A percentile compares a stretch with the other conserved stretches of the same genome.
Conservation (phyloP, 1,140 invertebrate species). For the Anoplolepis gracilipes region DNA sequence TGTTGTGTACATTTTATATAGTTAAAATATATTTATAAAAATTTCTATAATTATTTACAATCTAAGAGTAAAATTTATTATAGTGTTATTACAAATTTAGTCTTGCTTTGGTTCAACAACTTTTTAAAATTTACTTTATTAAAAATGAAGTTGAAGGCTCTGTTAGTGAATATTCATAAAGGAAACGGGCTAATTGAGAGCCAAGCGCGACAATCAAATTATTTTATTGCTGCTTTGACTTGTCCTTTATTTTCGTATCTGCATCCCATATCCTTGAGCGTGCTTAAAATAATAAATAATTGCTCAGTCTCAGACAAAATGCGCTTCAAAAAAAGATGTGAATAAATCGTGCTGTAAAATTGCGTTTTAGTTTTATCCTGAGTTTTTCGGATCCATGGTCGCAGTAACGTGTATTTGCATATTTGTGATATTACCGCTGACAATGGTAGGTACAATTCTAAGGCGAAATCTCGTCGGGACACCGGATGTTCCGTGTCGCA, state of each 20-base stretch:
- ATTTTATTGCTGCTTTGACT: background rate
- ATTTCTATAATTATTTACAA: background rate
- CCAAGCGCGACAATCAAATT: background rate
- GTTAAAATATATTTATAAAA: conserved; percentile 1
- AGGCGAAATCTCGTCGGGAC: conserved; percentile 98
- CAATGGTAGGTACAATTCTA: conserved; percentile 97
- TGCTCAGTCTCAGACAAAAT: too few relatives aligned
- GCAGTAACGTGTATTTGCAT: conserved; percentile 99
- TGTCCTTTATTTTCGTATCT: background rate
- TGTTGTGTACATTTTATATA: too few relatives aligned
- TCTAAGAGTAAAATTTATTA: background rate
- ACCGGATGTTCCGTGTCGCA: conserved; percentile 98
- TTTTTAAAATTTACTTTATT: background rate
- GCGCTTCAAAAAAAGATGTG: too few relatives aligned
- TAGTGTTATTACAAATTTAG: background rate
- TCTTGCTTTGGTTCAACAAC: background rate
- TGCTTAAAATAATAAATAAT: too few relatives aligned
- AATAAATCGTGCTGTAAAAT: too few relatives aligned
- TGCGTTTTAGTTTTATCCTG: too few relatives aligned
- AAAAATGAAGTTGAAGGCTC: too few relatives aligned
- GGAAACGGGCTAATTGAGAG: too few relatives aligned
- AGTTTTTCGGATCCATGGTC: too few relatives aligned
- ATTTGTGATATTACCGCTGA: conserved; percentile 99
- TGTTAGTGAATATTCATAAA: too few relatives aligned
- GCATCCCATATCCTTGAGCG: too few relatives aligned